Evolutionary conservation across 2,797 vertebrate genomes (phyloP).

Genomic region (Tarsius wallacei): DNA sequence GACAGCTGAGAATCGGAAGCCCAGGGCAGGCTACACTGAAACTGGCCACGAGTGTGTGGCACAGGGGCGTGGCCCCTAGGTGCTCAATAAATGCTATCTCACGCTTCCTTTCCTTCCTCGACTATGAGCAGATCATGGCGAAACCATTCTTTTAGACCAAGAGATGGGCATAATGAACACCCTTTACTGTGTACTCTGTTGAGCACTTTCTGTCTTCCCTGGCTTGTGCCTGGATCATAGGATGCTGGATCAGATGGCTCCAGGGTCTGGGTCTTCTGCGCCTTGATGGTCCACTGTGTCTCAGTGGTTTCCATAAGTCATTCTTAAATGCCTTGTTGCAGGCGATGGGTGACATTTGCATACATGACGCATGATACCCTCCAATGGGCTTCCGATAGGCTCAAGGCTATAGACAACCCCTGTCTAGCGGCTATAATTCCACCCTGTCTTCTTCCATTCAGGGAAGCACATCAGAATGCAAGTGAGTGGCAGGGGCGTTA

Average conservation of each 20-base stretch:
- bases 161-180: background rate
- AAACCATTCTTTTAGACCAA: conserved; percentile 3
- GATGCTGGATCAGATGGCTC: background rate
- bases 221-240: background rate
- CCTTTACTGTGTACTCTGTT: background rate
- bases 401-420: background rate
- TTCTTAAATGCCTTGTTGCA: background rate
- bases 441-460: background rate
- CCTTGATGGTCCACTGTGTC: background rate
- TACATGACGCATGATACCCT: background rate
- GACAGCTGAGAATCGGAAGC: background rate
- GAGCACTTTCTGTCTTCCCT: background rate
- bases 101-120: background rate
- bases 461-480: background rate
- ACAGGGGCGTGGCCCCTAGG: background rate
- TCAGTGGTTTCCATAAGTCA: background rate
- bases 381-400: background rate
- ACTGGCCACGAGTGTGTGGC: background rate
- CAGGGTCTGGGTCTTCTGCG: background rate
- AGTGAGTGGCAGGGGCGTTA: background rate
- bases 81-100: background rate
- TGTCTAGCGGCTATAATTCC: background rate
- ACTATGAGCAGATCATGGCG: background rate
- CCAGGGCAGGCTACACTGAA: background rate
- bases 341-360: background rate